Evolutionary conservation across 2,113 vertebrate species (phyloP).

Genomic region (Rhombomys opimus): DNA sequence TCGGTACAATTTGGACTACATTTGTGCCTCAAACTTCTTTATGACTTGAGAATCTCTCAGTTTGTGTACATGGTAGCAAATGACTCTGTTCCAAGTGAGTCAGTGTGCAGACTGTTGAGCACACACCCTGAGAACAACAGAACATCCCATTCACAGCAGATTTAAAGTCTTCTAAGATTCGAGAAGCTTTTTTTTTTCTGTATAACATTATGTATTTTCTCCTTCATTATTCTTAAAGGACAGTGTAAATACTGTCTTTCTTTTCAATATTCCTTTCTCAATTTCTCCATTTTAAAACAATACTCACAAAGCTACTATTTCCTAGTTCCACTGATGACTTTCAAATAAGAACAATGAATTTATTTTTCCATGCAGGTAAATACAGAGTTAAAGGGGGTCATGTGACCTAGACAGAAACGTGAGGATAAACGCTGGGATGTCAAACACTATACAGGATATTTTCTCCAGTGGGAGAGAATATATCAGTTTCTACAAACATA

Average conservation of each 20-base stretch:
- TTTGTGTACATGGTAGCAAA: not conserved
- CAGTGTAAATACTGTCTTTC: not conserved
- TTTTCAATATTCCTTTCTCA: not conserved
- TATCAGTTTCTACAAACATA: not conserved
- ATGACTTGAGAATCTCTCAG: slow-evolving; percentile 39
- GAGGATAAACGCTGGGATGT: not conserved
- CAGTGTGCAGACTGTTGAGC: not conserved
- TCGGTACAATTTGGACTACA: slow-evolving; percentile 23
- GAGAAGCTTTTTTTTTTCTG: not conserved
- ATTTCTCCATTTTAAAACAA: not conserved
- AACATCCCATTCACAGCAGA: not conserved
- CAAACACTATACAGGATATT: not conserved
- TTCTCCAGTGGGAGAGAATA: not conserved
- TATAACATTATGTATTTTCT: not conserved
- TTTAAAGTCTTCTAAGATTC: not conserved
- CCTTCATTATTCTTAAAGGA: not conserved
- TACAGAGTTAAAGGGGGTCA: not conserved
- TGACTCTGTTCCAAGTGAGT: not conserved
- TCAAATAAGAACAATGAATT: not conserved
- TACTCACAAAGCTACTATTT: not conserved
- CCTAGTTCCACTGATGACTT: not conserved
- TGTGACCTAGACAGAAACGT: not conserved
- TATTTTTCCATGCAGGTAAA: not conserved
- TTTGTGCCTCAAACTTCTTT: slow-evolving; percentile 29
- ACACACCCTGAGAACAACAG: not conserved